Conservation (phyloP, 2,888 invertebrate genomes). For the Trichogramma evanescens region DNA sequence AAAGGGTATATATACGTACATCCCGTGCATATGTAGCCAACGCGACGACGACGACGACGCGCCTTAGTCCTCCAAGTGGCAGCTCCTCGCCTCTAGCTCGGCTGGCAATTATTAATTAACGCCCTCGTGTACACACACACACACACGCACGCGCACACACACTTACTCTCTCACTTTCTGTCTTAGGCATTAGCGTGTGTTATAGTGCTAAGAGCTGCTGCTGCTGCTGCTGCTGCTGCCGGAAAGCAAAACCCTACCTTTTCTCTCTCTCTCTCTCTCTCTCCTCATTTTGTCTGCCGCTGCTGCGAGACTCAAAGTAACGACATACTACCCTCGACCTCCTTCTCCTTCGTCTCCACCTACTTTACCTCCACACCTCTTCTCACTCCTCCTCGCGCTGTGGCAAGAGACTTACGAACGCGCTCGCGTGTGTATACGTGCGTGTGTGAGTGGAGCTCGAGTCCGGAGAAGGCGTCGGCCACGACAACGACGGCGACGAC, state of each 20-base stretch:
- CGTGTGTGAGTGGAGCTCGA: background rate
- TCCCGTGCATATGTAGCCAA: too few relatives aligned
- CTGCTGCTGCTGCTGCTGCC: background rate
- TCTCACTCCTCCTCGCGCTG: slow-evolving; percentile 3
- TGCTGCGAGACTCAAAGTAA: slow-evolving; percentile 31
- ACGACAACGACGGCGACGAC: background rate
- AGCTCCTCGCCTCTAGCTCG: slow-evolving; percentile 25
- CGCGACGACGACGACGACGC: background rate
- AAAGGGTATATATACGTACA: too few relatives aligned
- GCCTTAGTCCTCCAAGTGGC: slow-evolving; percentile 22
- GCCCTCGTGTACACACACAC: slow-evolving; percentile 18
- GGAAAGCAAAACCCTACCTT: slow-evolving; percentile 6
- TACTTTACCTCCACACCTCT: background rate
- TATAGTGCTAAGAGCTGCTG: slow-evolving; percentile 37
- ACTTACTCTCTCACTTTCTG: slow-evolving; percentile 34
- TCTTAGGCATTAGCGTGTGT: slow-evolving; percentile 40
- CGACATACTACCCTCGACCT: slow-evolving; percentile 32
- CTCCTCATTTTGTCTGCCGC: slow-evolving; percentile 8
- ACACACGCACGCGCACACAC: background rate
- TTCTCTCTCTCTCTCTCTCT: background rate
- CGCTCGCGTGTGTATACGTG: background rate
- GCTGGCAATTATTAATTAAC: slow-evolving; percentile 48
- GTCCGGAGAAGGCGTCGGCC: too few relatives aligned
- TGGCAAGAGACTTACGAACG: slow-evolving; percentile 30
- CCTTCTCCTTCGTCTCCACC: background rate